phyloP scores from a whole-genome alignment of 2,888 invertebrate species.

The Rhorus exstirpatorius region DNA sequence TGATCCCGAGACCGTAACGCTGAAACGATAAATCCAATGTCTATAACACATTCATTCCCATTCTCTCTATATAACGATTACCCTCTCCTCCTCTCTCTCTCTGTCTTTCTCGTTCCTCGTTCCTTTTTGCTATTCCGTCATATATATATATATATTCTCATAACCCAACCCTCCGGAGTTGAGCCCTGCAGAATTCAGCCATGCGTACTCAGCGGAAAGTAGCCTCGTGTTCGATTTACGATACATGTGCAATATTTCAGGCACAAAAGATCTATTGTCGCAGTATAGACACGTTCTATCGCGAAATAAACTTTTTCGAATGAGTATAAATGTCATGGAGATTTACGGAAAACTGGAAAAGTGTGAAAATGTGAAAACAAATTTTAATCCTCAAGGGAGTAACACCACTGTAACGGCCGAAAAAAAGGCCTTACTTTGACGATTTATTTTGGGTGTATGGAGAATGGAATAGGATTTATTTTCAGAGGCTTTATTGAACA shows the following conservation, averaged over 20 bases:
- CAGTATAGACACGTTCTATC: background rate
- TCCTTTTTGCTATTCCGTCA: conserved; percentile 31
- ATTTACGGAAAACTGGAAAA: background rate
- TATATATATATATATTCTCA: conserved; percentile 30
- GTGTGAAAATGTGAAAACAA: too few species aligned
- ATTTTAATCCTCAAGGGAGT: too few species aligned
- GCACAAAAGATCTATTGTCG: background rate
- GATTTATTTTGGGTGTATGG: too few species aligned
- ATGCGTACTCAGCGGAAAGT: conserved; percentile 50
- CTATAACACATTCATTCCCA: conserved; percentile 43
- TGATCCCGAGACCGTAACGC: conserved; percentile 55
- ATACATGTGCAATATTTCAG: conserved; percentile 18
- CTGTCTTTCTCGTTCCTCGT: conserved; percentile 7
- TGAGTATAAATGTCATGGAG: background rate
- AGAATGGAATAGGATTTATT: too few species aligned
- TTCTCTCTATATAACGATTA: conserved; percentile 6
- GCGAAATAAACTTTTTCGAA: conserved; percentile 1
- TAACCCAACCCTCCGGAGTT: conserved; percentile 31
- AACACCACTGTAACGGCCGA: too few species aligned
- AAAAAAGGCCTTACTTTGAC: too few species aligned
- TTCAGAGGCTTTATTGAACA: too few species aligned
- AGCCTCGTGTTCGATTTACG: conserved; percentile 49
- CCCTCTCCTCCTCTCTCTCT: conserved; percentile 27
- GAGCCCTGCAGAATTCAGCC: conserved; percentile 30
- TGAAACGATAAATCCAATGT: conserved; percentile 60